Conservation (phyloP, 2,797 vertebrate genomes). For the Pseudocheirus occidentalis region DNA sequence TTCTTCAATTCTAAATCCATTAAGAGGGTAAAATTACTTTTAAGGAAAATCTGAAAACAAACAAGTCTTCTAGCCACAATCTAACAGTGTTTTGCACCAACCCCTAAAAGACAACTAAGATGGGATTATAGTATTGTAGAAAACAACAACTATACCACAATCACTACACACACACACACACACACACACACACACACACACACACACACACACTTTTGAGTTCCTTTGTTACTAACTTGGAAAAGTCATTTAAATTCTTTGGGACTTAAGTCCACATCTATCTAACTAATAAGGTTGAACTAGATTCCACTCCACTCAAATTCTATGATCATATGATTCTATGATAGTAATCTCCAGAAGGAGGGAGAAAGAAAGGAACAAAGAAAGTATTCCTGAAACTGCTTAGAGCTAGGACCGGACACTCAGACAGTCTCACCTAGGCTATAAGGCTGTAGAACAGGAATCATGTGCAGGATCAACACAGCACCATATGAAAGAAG, state of each 20-base stretch:
- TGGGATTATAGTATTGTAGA: background rate
- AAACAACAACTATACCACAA: background rate
- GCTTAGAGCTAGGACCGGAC: background rate
- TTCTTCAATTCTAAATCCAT: background rate
- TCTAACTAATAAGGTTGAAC: background rate
- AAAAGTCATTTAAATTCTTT: background rate
- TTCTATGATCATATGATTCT: background rate
- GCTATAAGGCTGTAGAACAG: background rate
- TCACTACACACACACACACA: background rate
- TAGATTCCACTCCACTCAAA: background rate
- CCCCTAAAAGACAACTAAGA: background rate
- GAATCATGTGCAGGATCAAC: background rate
- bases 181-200: background rate
- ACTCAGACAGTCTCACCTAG: background rate
- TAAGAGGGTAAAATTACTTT: background rate
- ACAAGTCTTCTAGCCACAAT: background rate
- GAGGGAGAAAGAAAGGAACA: background rate
- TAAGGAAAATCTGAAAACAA: background rate
- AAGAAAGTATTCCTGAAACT: background rate
- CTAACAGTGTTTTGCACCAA: background rate
- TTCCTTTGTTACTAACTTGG: background rate
- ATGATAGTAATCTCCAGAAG: background rate
- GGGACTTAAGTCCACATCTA: background rate
- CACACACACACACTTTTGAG: background rate
- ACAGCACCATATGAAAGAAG: background rate